Evolutionary conservation across 2,888 invertebrate genomes (phyloP), one percentile per base, ranked within the genome.

Genomic region (Achlya flavicornis): DNA sequence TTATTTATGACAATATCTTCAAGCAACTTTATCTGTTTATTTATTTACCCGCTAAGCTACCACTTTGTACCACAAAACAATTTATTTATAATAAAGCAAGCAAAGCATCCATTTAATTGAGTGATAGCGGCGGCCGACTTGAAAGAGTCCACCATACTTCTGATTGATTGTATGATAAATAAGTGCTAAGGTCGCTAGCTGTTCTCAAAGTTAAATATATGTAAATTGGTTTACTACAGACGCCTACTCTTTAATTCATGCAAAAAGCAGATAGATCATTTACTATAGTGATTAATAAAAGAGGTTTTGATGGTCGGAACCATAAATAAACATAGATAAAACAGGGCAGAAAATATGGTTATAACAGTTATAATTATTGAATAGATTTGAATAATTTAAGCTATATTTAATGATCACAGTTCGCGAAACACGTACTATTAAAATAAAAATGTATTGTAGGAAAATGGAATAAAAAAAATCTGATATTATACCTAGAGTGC

Each of bases 101-200:
- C 8, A 53, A 53, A 19, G 48, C 48, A 53, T 53, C 19, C 16
- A 53, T 53, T 53, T 53, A 53, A 53, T 53, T 19, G 53, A 53
- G 53, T 61, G 61, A 53, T 33, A 53, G 58, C 60, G 69, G 66
- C 64, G 65, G 58, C 66, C 48, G 64, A 58, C 63, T 35, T 46
- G 57, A 16, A 19, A 19, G 61, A 61, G 16, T 10, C 1, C 48
- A 4, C 16, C 7, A 16, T 19, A 10, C 14, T 6, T 10, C 19
- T 53, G 53, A 53, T 53, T 53, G 19, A 53, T 53, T 19, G 11
- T 53, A 19, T 19, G 48, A 53, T 53, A 19, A 48, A 48, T 19
- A 53, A 8, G 53, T 53, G 53, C 19, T 46, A 46, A 19, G 48
- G 1, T 53, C 1, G 3, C 46, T 14, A 14, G 48, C 16, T 3